Evolutionary conservation across 2,888 invertebrate genomes (phyloP).

Genomic region (Cordilura impudica): DNA sequence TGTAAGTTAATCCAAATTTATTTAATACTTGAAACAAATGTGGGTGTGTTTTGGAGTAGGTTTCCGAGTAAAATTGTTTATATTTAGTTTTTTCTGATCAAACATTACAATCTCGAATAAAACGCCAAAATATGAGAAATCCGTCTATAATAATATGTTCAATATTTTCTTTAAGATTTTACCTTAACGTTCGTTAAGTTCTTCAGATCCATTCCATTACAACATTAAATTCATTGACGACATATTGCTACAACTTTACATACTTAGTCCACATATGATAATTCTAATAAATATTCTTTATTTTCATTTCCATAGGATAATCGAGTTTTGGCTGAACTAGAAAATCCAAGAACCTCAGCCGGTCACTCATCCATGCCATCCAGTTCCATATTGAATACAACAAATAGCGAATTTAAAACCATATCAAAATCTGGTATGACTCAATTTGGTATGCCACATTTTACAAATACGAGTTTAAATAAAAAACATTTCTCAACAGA

Average conservation of each 20-base stretch:
- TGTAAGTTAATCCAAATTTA: too few species aligned
- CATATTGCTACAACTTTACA: too few species aligned
- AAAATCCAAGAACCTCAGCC: slow-evolving; percentile 84
- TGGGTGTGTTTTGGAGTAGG: too few species aligned
- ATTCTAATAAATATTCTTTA: background rate
- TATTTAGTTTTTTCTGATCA: too few species aligned
- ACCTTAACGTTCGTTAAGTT: too few species aligned
- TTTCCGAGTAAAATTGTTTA: too few species aligned
- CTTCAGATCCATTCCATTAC: background rate
- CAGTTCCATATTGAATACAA: slow-evolving; percentile 73
- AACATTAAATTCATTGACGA: background rate
- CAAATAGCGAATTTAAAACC: slow-evolving; percentile 76
- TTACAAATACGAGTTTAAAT: slow-evolving; percentile 2
- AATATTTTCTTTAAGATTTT: too few species aligned
- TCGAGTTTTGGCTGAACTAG: slow-evolving; percentile 92
- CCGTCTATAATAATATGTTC: too few species aligned
- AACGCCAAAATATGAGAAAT: too few species aligned
- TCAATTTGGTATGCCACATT: background rate
- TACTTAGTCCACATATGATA: background rate
- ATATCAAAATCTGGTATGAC: slow-evolving; percentile 75
- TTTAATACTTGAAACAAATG: too few species aligned
- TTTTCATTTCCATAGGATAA: slow-evolving; percentile 80
- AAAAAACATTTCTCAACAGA: slow-evolving; percentile 61
- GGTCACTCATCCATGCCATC: slow-evolving; percentile 74
- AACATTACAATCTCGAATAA: too few species aligned